Evolutionary conservation across 2,797 vertebrate species (phyloP), one percentile per base, ranked within the genome.

Genomic region (Margarornis squamiger): DNA sequence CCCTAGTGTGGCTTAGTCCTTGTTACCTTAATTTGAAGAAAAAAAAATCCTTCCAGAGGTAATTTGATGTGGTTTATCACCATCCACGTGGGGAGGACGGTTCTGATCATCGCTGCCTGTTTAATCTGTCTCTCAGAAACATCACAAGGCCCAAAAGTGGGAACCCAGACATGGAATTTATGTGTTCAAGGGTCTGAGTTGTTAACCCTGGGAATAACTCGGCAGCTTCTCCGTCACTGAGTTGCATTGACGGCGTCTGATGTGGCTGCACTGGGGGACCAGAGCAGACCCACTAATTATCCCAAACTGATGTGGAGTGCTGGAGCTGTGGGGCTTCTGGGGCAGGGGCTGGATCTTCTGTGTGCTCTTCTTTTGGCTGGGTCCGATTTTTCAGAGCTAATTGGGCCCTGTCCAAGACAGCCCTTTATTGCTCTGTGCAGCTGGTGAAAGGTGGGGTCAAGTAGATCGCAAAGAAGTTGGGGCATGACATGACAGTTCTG

Each of bases 81-180:
- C 14, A 0, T 11, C 68, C 66, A 12, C 0, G 13, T 62, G 73
- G 90, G 82, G 88, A 88, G 79, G 86, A 77, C 2, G 70, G 45
- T 43, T 95, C 95, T 96, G 91, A 88, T 96, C 73, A 78, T 67
- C 11, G 5, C 85, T 62, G 57, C n/a, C 68, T 41, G 22, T 96
- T 95, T 88, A 86, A 96, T 93, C 73, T 83, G 7, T 1, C 68
- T 57, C 79, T 93, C 88, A 92, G 86, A 96, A 93, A 73, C 83
- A 30, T 67, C 90, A 82, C 76, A 71, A 95, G 79, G 14, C 79
- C 82, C 92, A 65, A 59, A 57, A 80, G 90, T 27, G 66, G 65
- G 76, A 77, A 41, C 68, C 88, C 94, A 88, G 93, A 34, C 21
- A 2, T 2, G 49, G 63, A 76, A 90, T 95, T 86, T 15, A 12